Conservation (phyloP, 2,888 invertebrate species). For the Smittia sp. region DNA sequence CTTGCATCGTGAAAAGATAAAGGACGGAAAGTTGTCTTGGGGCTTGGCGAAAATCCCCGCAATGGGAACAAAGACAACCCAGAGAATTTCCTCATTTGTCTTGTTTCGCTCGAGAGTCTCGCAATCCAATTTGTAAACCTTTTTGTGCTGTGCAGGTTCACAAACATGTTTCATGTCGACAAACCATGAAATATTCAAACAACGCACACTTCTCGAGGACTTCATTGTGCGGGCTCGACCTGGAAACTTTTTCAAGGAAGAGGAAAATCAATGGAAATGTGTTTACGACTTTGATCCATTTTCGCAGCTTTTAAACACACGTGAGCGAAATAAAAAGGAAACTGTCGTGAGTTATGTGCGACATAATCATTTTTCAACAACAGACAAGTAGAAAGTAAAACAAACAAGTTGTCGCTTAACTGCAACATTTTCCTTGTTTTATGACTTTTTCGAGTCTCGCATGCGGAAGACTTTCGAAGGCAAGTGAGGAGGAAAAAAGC, state of each 20-base stretch:
- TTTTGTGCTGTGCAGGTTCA: neutral
- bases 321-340: neutral
- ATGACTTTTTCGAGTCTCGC: neutral
- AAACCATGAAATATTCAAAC: conserved; percentile 37
- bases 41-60: no score
- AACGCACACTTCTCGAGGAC: conserved; percentile 11
- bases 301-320: conserved; percentile 29
- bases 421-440: conserved; percentile 16
- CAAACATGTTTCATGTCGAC: conserved; percentile 8
- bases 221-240: neutral
- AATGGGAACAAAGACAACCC: no score
- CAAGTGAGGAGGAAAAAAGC: no score
- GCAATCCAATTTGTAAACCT: conserved; percentile 27
- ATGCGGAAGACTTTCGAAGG: no score
- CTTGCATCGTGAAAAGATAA: no score
- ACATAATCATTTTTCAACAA: conserved; percentile 18
- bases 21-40: no score
- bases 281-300: conserved; percentile 22
- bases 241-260: neutral
- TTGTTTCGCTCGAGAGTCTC: neutral
- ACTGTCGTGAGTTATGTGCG: neutral
- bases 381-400: neutral
- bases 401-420: neutral
- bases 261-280: conserved; percentile 17
- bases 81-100: conserved; percentile 1